Evolutionary conservation across 2,113 vertebrate species (phyloP).

Genomic region (Dromiciops gliroides): DNA sequence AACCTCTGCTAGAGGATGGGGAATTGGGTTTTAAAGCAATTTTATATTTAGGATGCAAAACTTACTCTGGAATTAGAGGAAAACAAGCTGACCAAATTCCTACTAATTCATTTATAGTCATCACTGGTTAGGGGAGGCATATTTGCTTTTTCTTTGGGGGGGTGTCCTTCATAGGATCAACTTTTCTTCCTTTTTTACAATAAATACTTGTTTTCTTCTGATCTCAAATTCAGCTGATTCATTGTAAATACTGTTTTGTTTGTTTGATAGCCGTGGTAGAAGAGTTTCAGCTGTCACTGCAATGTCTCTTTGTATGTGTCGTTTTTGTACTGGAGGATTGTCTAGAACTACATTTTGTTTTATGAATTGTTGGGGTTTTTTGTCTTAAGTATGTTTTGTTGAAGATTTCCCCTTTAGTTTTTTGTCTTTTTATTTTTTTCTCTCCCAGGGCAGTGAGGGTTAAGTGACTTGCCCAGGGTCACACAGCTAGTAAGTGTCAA

Average conservation of each 20-base stretch:
- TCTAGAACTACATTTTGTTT: neutral
- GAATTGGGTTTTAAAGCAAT: too few relatives aligned
- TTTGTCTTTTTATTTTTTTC: neutral
- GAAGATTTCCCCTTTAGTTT: neutral
- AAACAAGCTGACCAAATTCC: neutral
- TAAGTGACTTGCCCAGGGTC: too few relatives aligned
- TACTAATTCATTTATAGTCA: neutral
- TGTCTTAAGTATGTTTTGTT: neutral
- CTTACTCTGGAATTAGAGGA: neutral
- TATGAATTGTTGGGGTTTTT: neutral
- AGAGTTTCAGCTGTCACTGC: neutral
- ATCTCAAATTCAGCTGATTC: neutral
- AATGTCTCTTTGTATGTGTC: neutral
- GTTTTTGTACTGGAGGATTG: neutral
- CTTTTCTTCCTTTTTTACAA: neutral
- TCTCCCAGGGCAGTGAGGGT: too few relatives aligned
- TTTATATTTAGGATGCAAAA: neutral
- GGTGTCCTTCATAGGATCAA: neutral
- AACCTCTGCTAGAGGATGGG: neutral
- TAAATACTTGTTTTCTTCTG: neutral
- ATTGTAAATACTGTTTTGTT: neutral
- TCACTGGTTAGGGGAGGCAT: neutral
- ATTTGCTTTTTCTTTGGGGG: neutral
- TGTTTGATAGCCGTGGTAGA: neutral
- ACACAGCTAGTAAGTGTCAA: too few relatives aligned